Evolutionary conservation across 1,140 invertebrate genomes (phyloP).

Genomic region (Aphaenogaster floridana): DNA sequence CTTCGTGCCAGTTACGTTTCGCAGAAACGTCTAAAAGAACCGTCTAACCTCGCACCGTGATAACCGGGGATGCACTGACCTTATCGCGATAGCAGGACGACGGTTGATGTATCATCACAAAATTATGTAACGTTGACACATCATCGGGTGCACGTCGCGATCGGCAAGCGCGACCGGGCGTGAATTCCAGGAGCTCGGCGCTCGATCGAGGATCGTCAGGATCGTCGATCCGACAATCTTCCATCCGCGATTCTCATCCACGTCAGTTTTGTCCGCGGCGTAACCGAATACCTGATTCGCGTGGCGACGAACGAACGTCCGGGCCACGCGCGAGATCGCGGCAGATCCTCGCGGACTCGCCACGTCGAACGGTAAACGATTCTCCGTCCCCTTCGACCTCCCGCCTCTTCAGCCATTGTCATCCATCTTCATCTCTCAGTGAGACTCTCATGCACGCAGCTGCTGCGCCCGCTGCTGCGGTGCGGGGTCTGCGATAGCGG

Average conservation of each 20-base stretch:
- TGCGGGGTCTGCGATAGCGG: too few species aligned
- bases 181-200: neutral
- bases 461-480: too few species aligned
- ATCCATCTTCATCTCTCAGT: too few species aligned
- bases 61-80: slow-evolving; percentile 4
- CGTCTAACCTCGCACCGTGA: neutral
- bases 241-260: neutral
- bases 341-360: neutral
- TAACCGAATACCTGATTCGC: neutral
- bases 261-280: neutral
- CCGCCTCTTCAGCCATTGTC: too few species aligned
- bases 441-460: too few species aligned
- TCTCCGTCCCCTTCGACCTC: too few species aligned
- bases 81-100: neutral
- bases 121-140: slow-evolving; percentile 58
- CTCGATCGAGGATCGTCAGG: neutral
- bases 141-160: slow-evolving; percentile 15
- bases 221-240: neutral
- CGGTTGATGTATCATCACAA: slow-evolving; percentile 7
- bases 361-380: slow-evolving; percentile 18
- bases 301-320: neutral
- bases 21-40: neutral
- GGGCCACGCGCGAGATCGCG: neutral
- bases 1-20: too few species aligned
- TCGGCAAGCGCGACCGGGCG: neutral